Percentiles rank a stretch among this genome's conserved stretches.
Evolutionary conservation across 2,113 vertebrate genomes (phyloP).

Genomic region (Penelope pileata): DNA sequence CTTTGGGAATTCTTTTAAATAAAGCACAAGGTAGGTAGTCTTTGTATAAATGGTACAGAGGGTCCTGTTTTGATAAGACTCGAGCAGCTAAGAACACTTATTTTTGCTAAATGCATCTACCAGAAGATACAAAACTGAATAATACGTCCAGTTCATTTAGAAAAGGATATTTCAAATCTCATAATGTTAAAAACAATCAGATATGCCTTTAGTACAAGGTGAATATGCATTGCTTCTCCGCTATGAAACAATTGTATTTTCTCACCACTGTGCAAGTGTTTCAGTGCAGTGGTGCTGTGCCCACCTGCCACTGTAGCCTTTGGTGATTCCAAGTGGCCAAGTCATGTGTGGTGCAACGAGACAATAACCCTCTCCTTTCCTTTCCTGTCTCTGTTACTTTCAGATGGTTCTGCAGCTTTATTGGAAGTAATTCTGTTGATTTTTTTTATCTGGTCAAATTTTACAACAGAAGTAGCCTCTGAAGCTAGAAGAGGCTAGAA

Average conservation of each 20-base stretch:
- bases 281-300: neutral
- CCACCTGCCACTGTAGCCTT: neutral
- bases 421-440: neutral
- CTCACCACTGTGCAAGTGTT: neutral
- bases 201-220: neutral
- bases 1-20: neutral
- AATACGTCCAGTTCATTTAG: neutral
- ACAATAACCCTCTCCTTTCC: neutral
- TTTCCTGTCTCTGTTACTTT: neutral
- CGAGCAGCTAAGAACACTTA: neutral
- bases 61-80: neutral
- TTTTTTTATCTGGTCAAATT: neutral
- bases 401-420: neutral
- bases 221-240: neutral
- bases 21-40: neutral
- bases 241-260: neutral
- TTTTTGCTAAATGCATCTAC: neutral
- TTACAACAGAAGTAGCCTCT: neutral
- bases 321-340: neutral
- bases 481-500: too few species aligned
- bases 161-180: neutral
- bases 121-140: neutral
- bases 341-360: neutral
- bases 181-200: neutral
- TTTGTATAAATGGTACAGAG: neutral